Base-by-base conservation (phyloP, 2,113 vertebrate genomes). In the Rhinolophus sinicus region DNA sequence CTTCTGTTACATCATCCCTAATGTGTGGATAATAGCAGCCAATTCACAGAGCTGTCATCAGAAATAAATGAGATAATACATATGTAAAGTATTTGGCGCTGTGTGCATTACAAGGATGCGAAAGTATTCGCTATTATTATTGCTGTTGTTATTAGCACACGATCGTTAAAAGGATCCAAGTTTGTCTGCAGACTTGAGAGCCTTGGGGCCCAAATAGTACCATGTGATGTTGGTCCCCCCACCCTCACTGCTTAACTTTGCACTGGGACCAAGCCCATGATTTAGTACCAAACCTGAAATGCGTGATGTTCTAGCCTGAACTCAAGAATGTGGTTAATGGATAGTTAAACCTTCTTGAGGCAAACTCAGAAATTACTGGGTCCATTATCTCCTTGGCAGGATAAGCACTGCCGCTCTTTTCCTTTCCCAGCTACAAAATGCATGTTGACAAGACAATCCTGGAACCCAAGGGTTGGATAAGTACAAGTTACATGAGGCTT, bases 311-410 rank as follows among this genome's bases (percentile, higher is more conserved):
- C 44, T 96, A 83, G 93, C 64, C 91, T 84, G 75, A 93, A 96
- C 40, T 95, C 52, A 22, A 95, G 65, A 96, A 82, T 83, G 60
- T 87, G 47, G 75, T 77, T 93, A 98, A 97, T 88, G 84, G 80
- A 88, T 81, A 96, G 77, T 80, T 94, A 97, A 96, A 86, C 40
- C 47, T 92, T 97, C 77, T 92, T 95, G 95, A 97, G 94, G 94
- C 91, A 98, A 97, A 97, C 64, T 96, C 38, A 96, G 84, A 96
- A 97, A 96, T 92, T 84, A 92, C 86, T 95, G 92, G 91, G 81
- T 92, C 47, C 67, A 65, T 97, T 96, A 88, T 93, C 78, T 97
- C 78, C 95, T 88, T 97, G 96, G 78, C 92, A 98, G 54, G 72
- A 72, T 83, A 93, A 96, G 82, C 44, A 64, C 7, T 58, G 10